Evolutionary conservation across 2,113 vertebrate genomes (phyloP).

Genomic region (Chionodraco myersi): DNA sequence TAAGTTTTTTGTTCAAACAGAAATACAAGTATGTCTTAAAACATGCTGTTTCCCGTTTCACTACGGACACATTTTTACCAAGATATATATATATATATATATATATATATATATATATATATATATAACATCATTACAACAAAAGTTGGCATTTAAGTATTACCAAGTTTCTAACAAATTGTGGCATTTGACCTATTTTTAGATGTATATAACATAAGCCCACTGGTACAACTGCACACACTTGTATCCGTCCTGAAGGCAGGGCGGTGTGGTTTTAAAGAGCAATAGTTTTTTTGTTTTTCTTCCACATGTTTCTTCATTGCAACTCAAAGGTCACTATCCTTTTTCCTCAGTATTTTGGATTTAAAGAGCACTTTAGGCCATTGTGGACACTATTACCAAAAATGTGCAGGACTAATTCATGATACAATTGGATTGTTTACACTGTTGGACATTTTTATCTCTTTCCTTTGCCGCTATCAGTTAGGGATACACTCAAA

Average conservation of each 20-base stretch:
- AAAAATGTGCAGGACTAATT: not conserved
- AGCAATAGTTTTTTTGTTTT: not conserved
- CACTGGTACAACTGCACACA: slow-evolving; percentile 7
- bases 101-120: no score
- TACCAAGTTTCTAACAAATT: not conserved
- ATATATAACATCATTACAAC: no score
- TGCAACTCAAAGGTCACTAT: no score
- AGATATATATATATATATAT: no score
- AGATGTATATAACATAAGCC: not conserved
- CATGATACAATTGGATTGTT: not conserved
- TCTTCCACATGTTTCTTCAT: not conserved
- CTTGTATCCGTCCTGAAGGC: not conserved
- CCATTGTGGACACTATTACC: not conserved
- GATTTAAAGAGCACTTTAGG: not conserved
- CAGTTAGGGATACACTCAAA: not conserved
- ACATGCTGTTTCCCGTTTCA: no score
- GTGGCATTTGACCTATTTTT: slow-evolving; percentile 1
- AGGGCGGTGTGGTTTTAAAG: not conserved
- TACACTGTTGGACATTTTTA: not conserved
- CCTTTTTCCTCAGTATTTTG: not conserved
- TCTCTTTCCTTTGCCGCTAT: not conserved
- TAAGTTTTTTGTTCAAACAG: no score
- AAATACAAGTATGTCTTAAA: no score
- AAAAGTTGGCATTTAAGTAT: not conserved
- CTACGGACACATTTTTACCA: no score